Evolutionary conservation across 2,888 invertebrate genomes (phyloP).

Genomic region (Coelinius sp.): DNA sequence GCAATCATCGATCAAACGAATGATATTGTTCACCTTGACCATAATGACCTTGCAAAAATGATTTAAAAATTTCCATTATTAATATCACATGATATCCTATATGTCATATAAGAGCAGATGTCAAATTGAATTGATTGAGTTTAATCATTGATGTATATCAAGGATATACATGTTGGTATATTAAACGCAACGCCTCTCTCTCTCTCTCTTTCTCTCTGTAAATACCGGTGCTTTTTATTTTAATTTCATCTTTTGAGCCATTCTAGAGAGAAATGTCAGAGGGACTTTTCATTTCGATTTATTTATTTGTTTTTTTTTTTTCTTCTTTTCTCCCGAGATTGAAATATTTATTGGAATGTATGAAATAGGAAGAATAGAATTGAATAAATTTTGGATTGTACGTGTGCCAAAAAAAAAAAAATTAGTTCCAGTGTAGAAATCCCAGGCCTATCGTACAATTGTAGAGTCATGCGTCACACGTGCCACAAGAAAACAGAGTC

Average conservation of each 20-base stretch:
- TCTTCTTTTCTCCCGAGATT: no score
- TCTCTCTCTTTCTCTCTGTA: neutral
- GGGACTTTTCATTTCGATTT: no score
- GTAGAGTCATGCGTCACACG: conserved; percentile 57
- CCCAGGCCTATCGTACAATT: conserved; percentile 26
- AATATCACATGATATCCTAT: neutral
- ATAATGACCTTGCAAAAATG: neutral
- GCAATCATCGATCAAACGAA: neutral
- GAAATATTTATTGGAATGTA: neutral
- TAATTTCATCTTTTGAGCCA: neutral
- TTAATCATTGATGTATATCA: conserved; percentile 20
- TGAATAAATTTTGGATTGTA: conserved; percentile 5
- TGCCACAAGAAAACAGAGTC: conserved; percentile 67
- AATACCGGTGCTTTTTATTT: neutral
- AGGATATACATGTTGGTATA: conserved; percentile 1
- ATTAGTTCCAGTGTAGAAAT: neutral
- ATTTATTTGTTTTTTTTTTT: no score
- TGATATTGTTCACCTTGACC: neutral
- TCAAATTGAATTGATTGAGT: neutral
- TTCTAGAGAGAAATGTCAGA: no score
- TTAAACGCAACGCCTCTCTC: neutral
- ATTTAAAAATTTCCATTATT: neutral
- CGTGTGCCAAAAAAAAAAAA: conserved; percentile 1
- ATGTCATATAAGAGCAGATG: neutral
- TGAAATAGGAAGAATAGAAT: conserved; percentile 1